phyloP scores from a whole-genome alignment of 1,140 invertebrate species.

The Oryctes rhinoceros region DNA sequence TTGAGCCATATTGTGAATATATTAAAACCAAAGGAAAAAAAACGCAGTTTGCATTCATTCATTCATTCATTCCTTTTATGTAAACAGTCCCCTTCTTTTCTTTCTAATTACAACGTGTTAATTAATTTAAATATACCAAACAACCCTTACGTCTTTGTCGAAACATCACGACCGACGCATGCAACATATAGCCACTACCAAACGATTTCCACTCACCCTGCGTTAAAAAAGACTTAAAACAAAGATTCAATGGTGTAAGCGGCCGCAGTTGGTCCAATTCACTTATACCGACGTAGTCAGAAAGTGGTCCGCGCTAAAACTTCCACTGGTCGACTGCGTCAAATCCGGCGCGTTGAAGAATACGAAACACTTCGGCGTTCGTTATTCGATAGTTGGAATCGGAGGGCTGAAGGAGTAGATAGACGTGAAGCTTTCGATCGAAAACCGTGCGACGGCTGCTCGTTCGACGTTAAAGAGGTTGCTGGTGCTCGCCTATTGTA shows the following conservation, averaged over 20 bases:
- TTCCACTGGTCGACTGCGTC: neutral
- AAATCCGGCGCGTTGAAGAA: neutral
- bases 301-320: neutral
- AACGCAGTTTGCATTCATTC: neutral
- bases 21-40: neutral
- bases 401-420: neutral
- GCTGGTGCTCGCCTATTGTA: neutral
- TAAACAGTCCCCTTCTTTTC: neutral
- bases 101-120: neutral
- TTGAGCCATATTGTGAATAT: neutral
- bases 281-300: neutral
- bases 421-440: neutral
- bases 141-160: neutral
- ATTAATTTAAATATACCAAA: neutral
- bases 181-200: neutral
- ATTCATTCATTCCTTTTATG: neutral
- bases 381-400: neutral
- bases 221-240: constrained; percentile 11
- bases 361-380: neutral
- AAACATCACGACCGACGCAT: neutral
- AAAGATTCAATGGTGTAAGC: neutral
- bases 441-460: neutral
- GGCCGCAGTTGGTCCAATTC: neutral
- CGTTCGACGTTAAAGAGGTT: neutral
- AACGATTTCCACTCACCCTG: constrained; percentile 12